Percentiles rank a stretch among this genome's conserved stretches.
Evolutionary conservation across 2,888 invertebrate genomes (phyloP).

Genomic region (Tyria jacobaeae): DNA sequence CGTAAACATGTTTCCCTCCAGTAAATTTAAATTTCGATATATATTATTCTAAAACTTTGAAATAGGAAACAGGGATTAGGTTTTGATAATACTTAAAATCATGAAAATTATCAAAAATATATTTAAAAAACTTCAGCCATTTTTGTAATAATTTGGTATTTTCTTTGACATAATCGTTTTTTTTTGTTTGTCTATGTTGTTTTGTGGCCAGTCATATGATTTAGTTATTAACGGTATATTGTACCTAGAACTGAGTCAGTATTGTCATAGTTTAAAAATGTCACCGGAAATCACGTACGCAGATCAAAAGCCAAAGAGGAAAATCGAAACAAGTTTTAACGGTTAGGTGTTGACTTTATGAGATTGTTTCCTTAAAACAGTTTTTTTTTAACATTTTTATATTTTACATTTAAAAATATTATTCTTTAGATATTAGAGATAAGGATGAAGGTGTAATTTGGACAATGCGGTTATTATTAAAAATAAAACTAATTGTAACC

Average conservation of each 20-base stretch:
- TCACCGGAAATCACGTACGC: constrained; percentile 19
- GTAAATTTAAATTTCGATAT: background rate
- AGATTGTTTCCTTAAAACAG: background rate
- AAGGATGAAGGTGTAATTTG: no score
- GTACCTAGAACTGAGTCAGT: constrained; percentile 21
- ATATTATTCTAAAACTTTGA: background rate
- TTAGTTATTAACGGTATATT: constrained; percentile 12
- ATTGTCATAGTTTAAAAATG: constrained; percentile 32
- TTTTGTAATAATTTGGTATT: constrained; percentile 19
- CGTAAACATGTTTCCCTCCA: constrained; percentile 10
- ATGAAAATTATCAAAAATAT: constrained; percentile 20
- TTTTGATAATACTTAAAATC: background rate
- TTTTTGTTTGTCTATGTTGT: constrained; percentile 19
- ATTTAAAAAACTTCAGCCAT: constrained; percentile 33
- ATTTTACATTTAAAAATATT: no score
- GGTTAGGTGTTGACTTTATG: background rate
- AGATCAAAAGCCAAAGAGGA: constrained; percentile 22
- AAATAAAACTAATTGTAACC: no score
- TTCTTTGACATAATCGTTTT: constrained; percentile 25
- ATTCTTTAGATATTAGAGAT: no score
- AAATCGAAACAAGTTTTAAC: constrained; percentile 10
- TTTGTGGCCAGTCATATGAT: constrained; percentile 24
- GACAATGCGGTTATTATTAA: no score
- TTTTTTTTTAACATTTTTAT: background rate
- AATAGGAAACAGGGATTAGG: background rate